Percentiles rank a stretch among this genome's conserved stretches.
These are phyloP conservation scores for Trichogramma pretiosum DNA, from an alignment of 1,140 invertebrate genomes.

Conservation along the genomic window DNA sequence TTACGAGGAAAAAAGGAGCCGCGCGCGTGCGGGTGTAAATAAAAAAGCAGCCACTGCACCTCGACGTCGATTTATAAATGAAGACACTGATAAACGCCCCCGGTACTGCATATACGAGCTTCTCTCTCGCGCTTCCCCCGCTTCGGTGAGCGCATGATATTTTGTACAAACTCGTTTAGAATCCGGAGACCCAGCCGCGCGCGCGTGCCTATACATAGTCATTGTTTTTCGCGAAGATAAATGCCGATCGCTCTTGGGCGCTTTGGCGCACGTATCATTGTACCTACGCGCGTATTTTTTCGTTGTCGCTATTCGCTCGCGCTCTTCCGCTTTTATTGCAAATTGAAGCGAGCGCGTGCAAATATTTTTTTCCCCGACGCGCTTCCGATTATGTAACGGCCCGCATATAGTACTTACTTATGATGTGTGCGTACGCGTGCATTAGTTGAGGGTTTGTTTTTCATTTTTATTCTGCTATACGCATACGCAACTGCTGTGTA, in stretches of 20 bases:
- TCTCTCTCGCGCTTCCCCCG: not conserved
- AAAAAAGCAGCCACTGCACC: not conserved
- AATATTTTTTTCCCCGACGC: too few species aligned
- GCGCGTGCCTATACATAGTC: too few species aligned
- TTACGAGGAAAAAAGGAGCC: conserved; percentile 13
- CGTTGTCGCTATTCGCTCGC: conserved; percentile 13
- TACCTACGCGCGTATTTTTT: too few species aligned
- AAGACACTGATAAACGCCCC: conserved; percentile 19
- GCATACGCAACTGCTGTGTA: too few species aligned
- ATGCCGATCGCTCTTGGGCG: conserved; percentile 10
- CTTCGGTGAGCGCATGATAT: not conserved
- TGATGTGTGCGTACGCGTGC: too few species aligned
- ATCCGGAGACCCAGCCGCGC: too few species aligned
- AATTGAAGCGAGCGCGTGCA: too few species aligned
- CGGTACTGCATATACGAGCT: not conserved
- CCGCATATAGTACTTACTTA: too few species aligned
- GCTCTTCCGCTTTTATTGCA: conserved; percentile 9
- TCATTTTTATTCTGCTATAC: too few species aligned
- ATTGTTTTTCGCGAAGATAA: conserved; percentile 15
- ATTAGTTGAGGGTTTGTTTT: too few species aligned
- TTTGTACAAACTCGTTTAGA: conserved; percentile 16
- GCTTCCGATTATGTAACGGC: too few species aligned
- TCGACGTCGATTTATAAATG: conserved; percentile 16
- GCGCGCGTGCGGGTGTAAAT: not conserved
- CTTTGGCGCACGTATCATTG: too few species aligned